Conservation (phyloP, 64 coral and sea anemone species). For the Astreopora myriophthalma region DNA sequence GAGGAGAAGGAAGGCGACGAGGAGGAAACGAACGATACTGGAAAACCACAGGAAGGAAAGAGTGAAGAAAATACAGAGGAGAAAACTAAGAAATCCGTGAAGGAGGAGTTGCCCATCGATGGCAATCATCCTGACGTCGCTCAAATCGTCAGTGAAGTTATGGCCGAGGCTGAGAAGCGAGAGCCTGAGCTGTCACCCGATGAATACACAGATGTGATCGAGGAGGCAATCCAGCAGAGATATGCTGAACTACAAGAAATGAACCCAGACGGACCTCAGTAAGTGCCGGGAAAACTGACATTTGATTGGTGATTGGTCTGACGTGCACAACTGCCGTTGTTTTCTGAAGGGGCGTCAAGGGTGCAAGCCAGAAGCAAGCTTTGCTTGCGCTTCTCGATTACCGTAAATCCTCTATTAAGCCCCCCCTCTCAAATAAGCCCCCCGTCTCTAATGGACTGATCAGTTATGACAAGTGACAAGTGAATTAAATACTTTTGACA, state of each 20-base stretch:
- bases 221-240: conserved; percentile 86
- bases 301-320: neutral
- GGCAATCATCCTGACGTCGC: conserved; percentile 90
- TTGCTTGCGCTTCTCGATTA: too few relatives aligned
- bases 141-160: conserved; percentile 78
- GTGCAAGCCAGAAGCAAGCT: neutral
- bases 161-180: conserved; percentile 79
- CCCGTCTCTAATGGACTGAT: too few relatives aligned
- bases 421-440: too few relatives aligned
- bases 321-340: too few relatives aligned
- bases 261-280: conserved; percentile 72
- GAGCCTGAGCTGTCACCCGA: conserved; percentile 89
- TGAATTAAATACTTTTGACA: too few relatives aligned
- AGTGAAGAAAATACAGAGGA: neutral
- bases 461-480: too few relatives aligned
- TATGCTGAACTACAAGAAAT: conserved; percentile 79
- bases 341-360: neutral
- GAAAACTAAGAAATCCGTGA: neutral
- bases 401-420: too few relatives aligned
- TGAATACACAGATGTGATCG: conserved; percentile 84
- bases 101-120: conserved; percentile 60
- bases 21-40: neutral
- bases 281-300: neutral
- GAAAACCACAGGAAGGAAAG: neutral
- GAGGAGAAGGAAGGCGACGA: conserved; percentile 48